Conservation (phyloP, 2,888 invertebrate genomes). For the Elysia crispata region DNA sequence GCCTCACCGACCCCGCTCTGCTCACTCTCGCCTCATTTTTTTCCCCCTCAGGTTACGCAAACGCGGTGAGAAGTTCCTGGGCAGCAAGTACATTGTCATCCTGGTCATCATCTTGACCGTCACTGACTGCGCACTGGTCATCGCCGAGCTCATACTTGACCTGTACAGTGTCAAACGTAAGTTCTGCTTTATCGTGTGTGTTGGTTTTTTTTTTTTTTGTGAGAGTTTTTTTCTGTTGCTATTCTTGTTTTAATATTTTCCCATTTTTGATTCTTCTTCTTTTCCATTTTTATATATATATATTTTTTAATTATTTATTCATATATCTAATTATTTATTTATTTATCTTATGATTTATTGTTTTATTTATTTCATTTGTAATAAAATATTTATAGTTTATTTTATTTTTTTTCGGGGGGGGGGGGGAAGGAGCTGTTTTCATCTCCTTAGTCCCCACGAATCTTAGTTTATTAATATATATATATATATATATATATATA, state of each 20-base stretch:
- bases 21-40: background rate
- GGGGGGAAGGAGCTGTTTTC: too few species aligned
- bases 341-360: too few species aligned
- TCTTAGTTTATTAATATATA: too few species aligned
- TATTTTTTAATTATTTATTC: background rate
- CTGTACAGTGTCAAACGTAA: conserved; percentile 61
- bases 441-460: too few species aligned
- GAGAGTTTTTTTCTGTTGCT: background rate
- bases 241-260: background rate
- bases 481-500: too few species aligned
- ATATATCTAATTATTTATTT: background rate
- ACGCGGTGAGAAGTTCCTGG: conserved; percentile 58
- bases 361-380: too few species aligned
- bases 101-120: conserved; percentile 57
- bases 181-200: conserved; percentile 34
- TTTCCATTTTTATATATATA: background rate
- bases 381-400: too few species aligned
- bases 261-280: background rate
- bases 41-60: conserved; percentile 53
- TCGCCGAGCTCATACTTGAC: conserved; percentile 59
- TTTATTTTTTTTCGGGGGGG: too few species aligned
- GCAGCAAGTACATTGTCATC: conserved; percentile 57
- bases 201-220: background rate
- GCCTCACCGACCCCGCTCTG: too few species aligned
- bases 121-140: conserved; percentile 58